These are phyloP conservation scores for Lepidurus packardi DNA, from an alignment of 1,140 invertebrate genomes.

Conservation along the genomic window DNA sequence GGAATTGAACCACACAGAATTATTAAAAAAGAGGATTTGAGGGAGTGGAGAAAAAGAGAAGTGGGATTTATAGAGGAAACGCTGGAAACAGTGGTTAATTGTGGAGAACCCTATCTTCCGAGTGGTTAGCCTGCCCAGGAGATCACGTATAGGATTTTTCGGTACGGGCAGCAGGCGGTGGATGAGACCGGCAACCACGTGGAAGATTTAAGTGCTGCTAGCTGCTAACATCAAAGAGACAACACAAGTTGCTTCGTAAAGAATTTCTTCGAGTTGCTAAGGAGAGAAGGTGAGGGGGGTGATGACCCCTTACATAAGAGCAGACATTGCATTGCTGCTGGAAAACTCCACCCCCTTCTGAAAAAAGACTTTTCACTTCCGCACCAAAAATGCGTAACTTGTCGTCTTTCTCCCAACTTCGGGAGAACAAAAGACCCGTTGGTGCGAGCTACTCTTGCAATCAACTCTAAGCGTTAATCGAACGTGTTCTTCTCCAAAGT, in stretches of 20 bases:
- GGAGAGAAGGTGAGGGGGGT: neutral
- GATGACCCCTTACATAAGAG: neutral
- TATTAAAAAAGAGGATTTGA: no score
- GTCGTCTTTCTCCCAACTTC: neutral
- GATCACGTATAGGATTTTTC: neutral
- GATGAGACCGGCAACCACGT: neutral
- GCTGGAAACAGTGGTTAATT: no score
- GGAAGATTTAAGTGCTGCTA: neutral
- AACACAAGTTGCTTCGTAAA: conserved; percentile 7
- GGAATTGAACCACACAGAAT: no score
- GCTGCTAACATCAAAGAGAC: neutral
- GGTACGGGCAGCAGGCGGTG: neutral
- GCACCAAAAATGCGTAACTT: neutral
- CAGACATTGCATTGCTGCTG: neutral
- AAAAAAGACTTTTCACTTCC: neutral
- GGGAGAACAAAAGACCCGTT: neutral
- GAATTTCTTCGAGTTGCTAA: neutral
- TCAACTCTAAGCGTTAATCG: conserved; percentile 1
- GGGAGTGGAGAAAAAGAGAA: no score
- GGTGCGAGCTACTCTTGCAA: conserved; percentile 6
- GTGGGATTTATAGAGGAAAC: no score
- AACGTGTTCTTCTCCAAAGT: neutral
- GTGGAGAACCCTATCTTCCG: neutral
- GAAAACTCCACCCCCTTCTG: neutral
- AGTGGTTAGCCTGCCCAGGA: neutral